Percentiles rank a stretch among this genome's conserved stretches.
Conservation (phyloP, 1,140 invertebrate species). For the Nasonia longicornis region DNA sequence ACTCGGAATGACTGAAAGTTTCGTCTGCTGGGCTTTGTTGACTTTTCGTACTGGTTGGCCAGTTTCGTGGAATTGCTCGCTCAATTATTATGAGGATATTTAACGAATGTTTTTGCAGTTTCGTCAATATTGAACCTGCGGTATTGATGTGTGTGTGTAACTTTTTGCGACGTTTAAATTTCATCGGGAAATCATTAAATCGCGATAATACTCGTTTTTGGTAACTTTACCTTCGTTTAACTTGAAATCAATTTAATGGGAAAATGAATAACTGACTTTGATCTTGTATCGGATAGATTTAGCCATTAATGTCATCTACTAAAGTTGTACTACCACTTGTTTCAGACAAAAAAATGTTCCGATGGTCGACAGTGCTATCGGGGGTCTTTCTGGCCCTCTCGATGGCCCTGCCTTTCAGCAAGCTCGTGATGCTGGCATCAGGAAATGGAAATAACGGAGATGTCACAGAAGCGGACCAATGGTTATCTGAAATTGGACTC, state of each 20-base stretch:
- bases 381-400: conserved; percentile 66
- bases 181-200: not conserved
- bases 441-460: conserved; percentile 68
- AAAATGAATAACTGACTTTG: not conserved
- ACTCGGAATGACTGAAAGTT: not conserved
- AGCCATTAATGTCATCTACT: not conserved
- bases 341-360: conserved; percentile 63
- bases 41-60: not conserved
- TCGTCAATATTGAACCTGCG: not conserved
- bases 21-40: not conserved
- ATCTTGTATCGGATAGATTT: not conserved
- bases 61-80: too few species aligned
- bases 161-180: not conserved
- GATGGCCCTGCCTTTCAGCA: conserved; percentile 66
- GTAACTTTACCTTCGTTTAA: not conserved
- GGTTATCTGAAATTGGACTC: conserved; percentile 79
- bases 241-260: not conserved
- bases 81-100: too few species aligned
- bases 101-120: not conserved
- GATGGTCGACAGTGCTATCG: conserved; percentile 68
- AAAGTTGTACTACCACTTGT: not conserved
- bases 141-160: not conserved
- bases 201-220: not conserved
- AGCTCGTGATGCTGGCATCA: conserved; percentile 64
- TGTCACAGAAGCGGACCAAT: conserved; percentile 75